These are phyloP conservation scores for Sitta carolinensis DNA, from an alignment of 2,797 vertebrate genomes.

Conservation along the genomic window DNA sequence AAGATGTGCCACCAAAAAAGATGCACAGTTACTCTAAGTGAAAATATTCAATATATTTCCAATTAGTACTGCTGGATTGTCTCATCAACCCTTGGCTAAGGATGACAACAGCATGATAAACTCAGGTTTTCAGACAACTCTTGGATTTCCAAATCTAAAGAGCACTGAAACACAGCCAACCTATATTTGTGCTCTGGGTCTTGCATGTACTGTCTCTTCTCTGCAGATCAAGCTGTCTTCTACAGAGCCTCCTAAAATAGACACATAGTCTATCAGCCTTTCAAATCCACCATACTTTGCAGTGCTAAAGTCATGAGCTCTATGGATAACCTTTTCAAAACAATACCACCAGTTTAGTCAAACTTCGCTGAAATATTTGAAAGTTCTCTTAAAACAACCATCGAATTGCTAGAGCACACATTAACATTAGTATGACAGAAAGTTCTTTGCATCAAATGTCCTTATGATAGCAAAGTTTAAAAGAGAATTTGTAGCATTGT, in stretches of 20 bases:
- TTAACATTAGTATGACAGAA: not conserved
- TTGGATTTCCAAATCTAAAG: not conserved
- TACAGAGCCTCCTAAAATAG: not conserved
- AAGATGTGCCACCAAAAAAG: not conserved
- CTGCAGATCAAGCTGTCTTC: not conserved
- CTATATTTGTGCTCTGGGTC: not conserved
- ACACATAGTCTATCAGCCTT: not conserved
- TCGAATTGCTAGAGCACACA: not conserved
- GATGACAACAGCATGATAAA: not conserved
- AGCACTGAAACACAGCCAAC: not conserved
- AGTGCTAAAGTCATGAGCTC: not conserved
- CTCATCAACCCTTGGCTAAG: not conserved
- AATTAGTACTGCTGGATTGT: not conserved
- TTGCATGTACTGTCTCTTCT: not conserved
- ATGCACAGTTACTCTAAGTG: not conserved
- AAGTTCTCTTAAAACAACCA: not conserved
- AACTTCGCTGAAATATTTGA: not conserved
- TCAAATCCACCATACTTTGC: not conserved
- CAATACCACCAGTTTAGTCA: not conserved
- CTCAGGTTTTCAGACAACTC: not conserved
- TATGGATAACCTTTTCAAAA: not conserved
- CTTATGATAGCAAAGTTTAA: not conserved
- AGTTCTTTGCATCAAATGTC: not conserved
- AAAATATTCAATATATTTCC: not conserved
- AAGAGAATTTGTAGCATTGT: not conserved